Percentiles rank a stretch among this genome's conserved stretches.
Conservation (phyloP, 2,113 vertebrate species). For the Leptobrachium leishanense region DNA sequence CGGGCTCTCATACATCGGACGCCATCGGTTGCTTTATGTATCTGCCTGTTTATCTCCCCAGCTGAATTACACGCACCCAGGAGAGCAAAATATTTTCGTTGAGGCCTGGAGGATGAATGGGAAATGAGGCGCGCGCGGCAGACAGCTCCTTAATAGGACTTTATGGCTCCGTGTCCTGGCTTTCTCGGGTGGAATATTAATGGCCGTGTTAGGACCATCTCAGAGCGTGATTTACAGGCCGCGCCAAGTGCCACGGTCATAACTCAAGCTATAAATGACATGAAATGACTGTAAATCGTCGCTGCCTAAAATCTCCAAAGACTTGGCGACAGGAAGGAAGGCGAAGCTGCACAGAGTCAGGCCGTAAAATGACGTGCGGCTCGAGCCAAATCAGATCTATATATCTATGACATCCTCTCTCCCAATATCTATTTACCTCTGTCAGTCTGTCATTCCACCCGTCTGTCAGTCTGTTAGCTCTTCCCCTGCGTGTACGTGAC, state of each 20-base stretch:
- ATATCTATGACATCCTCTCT: slow-evolving; percentile 4
- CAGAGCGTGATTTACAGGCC: slow-evolving; percentile 39
- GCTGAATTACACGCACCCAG: slow-evolving; percentile 1
- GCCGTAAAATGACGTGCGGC: slow-evolving; percentile 38
- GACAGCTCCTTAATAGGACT: slow-evolving; percentile 37
- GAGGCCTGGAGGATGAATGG: slow-evolving; percentile 17
- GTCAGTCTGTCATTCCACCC: too few species aligned
- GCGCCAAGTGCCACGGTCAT: slow-evolving; percentile 18
- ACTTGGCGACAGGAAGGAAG: slow-evolving; percentile 41
- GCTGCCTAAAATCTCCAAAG: slow-evolving; percentile 44
- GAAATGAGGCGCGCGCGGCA: background rate
- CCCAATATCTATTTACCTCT: too few species aligned
- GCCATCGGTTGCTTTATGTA: slow-evolving; percentile 7
- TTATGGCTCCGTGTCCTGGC: slow-evolving; percentile 27
- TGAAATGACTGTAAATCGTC: slow-evolving; percentile 47
- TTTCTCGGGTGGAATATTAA: slow-evolving; percentile 46
- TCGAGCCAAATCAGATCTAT: slow-evolving; percentile 16
- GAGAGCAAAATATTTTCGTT: slow-evolving; percentile 23
- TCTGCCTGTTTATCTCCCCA: slow-evolving; percentile 23
- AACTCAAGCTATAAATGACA: slow-evolving; percentile 46
- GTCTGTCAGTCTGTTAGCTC: too few species aligned
- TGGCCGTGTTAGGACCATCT: slow-evolving; percentile 34
- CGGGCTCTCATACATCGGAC: background rate
- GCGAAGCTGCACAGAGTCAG: slow-evolving; percentile 25
- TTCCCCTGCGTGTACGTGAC: too few species aligned